These are phyloP conservation scores for Hemiprocne comata DNA, from an alignment of 2,113 vertebrate genomes.

Conservation along the genomic window DNA sequence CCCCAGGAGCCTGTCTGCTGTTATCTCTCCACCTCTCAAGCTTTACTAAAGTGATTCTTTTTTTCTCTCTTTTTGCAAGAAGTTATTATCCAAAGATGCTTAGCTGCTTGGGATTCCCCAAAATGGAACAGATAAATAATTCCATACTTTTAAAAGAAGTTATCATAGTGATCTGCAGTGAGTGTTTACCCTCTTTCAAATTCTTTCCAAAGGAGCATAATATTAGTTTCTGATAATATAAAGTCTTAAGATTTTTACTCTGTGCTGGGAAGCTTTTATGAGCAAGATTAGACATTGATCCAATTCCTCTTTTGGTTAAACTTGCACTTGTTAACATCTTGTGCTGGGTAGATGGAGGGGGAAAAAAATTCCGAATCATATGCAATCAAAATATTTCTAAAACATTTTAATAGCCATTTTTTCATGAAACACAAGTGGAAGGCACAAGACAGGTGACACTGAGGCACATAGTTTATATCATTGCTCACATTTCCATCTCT, in stretches of 20 bases:
- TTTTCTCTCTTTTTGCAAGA: neutral
- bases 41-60: neutral
- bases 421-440: neutral
- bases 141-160: neutral
- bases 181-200: neutral
- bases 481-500: neutral
- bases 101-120: neutral
- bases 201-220: neutral
- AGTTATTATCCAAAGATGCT: neutral
- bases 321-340: neutral
- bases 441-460: neutral
- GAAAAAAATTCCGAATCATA: neutral
- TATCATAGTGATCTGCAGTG: neutral
- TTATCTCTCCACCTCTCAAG: neutral
- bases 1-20: neutral
- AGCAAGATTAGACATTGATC: neutral
- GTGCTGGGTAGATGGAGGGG: neutral
- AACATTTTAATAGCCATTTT: neutral
- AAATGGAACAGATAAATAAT: neutral
- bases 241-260: neutral
- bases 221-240: neutral
- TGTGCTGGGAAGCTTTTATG: neutral
- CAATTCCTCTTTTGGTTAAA: neutral
- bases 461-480: neutral
- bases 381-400: neutral